phyloP scores from a whole-genome alignment of 2,888 invertebrate species.

The Pemphredon lugubris region DNA sequence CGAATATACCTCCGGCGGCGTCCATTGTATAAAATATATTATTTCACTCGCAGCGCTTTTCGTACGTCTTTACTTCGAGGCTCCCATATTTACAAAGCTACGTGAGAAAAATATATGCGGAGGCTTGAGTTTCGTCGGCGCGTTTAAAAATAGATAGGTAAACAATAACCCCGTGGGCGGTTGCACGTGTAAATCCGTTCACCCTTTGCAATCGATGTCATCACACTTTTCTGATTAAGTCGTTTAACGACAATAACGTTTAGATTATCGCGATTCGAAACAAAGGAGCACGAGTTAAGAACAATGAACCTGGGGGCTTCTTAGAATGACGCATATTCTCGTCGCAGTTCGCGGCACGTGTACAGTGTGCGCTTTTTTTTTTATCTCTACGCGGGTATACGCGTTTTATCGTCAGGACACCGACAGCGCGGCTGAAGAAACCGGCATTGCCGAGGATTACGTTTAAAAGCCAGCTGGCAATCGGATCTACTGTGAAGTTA shows the following conservation, averaged over 20 bases:
- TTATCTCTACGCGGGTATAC: background rate
- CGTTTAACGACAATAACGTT: background rate
- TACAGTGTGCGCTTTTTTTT: background rate
- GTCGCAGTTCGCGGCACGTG: too few species aligned
- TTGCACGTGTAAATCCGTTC: background rate
- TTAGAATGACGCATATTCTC: background rate
- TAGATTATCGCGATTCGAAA: background rate
- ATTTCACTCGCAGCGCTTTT: too few species aligned
- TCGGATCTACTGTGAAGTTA: background rate
- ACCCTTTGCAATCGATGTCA: background rate
- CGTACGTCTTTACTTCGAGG: background rate
- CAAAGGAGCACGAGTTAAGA: background rate
- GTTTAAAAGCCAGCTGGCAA: background rate
- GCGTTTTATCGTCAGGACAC: too few species aligned
- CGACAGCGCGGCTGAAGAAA: too few species aligned
- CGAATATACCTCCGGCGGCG: too few species aligned
- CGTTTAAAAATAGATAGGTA: slow-evolving; percentile 4
- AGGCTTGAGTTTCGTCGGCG: background rate
- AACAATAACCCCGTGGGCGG: background rate
- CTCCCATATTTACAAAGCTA: background rate
- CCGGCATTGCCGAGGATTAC: too few species aligned
- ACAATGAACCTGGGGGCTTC: background rate
- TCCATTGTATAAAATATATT: too few species aligned
- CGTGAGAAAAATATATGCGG: background rate
- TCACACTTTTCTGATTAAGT: background rate